phyloP scores from a whole-genome alignment of 2,113 vertebrate species.

The Equus quagga region DNA sequence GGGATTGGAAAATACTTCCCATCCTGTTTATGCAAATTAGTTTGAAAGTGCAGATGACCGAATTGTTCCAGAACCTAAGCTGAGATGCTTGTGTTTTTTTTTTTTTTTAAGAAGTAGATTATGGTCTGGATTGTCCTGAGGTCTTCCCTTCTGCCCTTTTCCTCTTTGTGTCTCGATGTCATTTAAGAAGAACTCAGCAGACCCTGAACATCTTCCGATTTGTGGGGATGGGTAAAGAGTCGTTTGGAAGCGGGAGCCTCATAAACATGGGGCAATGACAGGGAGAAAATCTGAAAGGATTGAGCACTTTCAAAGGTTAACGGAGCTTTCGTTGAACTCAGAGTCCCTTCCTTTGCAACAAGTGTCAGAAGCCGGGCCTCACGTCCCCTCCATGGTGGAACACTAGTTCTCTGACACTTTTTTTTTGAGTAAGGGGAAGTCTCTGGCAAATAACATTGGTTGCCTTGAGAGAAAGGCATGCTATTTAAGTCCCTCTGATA shows the following conservation, averaged over 20 bases:
- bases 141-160: not conserved
- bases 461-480: not conserved
- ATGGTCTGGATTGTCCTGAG: not conserved
- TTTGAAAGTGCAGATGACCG: constrained; percentile 15
- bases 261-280: not conserved
- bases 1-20: constrained; percentile 50
- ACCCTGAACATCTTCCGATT: not conserved
- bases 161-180: not conserved
- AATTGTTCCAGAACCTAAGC: constrained; percentile 38
- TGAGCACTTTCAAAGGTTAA: not conserved
- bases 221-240: not conserved
- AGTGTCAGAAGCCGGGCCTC: not conserved
- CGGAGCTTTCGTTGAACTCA: not conserved
- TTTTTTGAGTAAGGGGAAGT: not conserved
- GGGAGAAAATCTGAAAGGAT: not conserved
- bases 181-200: not conserved
- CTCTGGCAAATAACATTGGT: not conserved
- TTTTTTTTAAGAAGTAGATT: not conserved
- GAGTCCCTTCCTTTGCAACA: not conserved
- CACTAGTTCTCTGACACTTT: not conserved
- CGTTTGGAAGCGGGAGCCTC: not conserved
- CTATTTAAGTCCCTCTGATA: not conserved
- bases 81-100: not conserved
- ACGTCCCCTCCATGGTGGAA: not conserved
- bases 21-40: constrained; percentile 76